phyloP scores from a whole-genome alignment of 1,140 invertebrate species.

The Calliphora vicina region DNA sequence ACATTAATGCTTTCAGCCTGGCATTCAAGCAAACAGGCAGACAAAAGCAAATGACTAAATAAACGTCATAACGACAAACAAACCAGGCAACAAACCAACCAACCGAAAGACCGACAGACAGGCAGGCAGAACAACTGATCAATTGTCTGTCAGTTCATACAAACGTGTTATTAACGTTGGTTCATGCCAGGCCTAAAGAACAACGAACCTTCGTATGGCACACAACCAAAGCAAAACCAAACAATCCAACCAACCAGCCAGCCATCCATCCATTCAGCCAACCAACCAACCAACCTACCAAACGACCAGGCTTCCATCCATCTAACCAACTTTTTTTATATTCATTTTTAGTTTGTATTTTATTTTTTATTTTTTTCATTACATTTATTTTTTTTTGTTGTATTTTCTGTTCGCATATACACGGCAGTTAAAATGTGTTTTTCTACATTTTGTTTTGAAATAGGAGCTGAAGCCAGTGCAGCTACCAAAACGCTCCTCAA shows the following conservation, averaged over 20 bases:
- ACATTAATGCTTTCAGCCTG: conserved; percentile 11
- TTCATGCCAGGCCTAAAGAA: conserved; percentile 21
- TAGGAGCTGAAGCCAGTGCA: conserved; percentile 64
- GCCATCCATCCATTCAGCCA: neutral
- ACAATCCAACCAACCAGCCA: neutral
- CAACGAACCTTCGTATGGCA: conserved; percentile 23
- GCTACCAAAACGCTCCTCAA: conserved; percentile 64
- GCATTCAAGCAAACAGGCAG: neutral
- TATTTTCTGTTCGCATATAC: neutral
- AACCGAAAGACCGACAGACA: neutral
- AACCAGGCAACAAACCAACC: neutral
- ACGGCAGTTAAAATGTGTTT: conserved; percentile 47
- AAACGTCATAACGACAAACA: neutral
- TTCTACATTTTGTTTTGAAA: conserved; percentile 63
- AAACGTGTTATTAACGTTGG: conserved; percentile 31
- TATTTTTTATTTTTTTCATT: neutral
- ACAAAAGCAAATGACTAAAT: conserved; percentile 2
- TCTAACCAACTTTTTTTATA: neutral
- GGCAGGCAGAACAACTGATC: neutral
- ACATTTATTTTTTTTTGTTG: conserved; percentile 2
- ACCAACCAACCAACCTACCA: neutral
- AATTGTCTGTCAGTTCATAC: conserved; percentile 12
- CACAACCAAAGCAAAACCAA: conserved; percentile 5
- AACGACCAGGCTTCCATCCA: neutral
- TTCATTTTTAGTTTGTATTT: neutral